Evolutionary conservation across 2,797 vertebrate species (phyloP).

Genomic region (Acanthurus lineatus): DNA sequence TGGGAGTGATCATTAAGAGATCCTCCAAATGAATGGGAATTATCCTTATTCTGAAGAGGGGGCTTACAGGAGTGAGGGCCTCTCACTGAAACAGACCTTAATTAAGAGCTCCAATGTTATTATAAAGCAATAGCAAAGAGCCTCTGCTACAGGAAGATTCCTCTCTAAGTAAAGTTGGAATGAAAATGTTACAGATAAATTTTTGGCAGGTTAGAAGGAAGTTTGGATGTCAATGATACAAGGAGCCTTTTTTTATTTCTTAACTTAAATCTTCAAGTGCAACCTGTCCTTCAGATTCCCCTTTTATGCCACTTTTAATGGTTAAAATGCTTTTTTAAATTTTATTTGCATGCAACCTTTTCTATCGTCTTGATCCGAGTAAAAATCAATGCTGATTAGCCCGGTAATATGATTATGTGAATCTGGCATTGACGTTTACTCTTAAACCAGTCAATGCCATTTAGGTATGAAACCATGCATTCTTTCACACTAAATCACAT

Average conservation of each 20-base stretch:
- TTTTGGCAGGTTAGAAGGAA: conserved; percentile 12
- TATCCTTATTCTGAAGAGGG: conserved; percentile 77
- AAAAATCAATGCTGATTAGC: conserved; percentile 83
- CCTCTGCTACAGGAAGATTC: conserved; percentile 39
- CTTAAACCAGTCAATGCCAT: conserved; percentile 81
- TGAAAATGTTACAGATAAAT: conserved; percentile 35
- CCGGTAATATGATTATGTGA: conserved; percentile 84
- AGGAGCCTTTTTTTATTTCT: conserved; percentile 16
- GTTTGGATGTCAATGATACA: conserved; percentile 14
- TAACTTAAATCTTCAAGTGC: conserved; percentile 53
- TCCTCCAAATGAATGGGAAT: conserved; percentile 80
- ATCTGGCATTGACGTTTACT: conserved; percentile 83
- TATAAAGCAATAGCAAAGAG: conserved; percentile 39
- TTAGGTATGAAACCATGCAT: conserved; percentile 82
- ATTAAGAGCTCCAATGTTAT: conserved; percentile 78
- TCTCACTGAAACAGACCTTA: conserved; percentile 75
- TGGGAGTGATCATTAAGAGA: conserved; percentile 85
- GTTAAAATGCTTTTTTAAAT: conserved; percentile 57
- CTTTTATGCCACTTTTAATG: conserved; percentile 19
- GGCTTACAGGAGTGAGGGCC: conserved; percentile 73
- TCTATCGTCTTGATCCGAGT: conserved; percentile 62
- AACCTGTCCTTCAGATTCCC: conserved; percentile 50
- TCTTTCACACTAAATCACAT: conserved; percentile 82
- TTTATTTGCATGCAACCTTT: conserved; percentile 71
- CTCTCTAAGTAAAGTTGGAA: conserved; percentile 33